Base-by-base conservation (phyloP, 2,888 invertebrate genomes). In the Idaea biselata region DNA sequence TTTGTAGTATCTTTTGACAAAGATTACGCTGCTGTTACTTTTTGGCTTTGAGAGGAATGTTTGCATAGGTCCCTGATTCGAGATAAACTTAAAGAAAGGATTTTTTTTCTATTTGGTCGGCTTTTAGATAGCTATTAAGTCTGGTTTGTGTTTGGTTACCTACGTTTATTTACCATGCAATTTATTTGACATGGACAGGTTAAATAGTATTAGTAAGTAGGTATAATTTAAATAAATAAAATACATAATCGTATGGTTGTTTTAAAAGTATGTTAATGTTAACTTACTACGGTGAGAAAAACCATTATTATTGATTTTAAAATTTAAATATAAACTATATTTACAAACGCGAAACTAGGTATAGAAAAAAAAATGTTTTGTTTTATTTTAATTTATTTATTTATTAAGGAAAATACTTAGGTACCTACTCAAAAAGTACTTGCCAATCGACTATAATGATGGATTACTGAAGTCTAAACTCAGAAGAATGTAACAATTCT, bases 1-100 rank as follows among this genome's bases (percentile, higher is more conserved):
- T 65, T 63, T 61, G 63, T 66, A 59, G 68, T 64, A 62, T 63
- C 62, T 58, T 59, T 59, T 58, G 60, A 60, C 58, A 44, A 44
- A 44, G 44, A 44, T 44, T 11, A 44, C 44, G 44, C 44, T 44
- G 7, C 44, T 44, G 44, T 44, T 44, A 44, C 44, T 44, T 44
- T 44, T 44, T 44, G 44, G 44, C 44, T 44, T 44, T 44, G 44
- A 44, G 44, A 44, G 44, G 14, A 44, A 44, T 14, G 44, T 44
- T 44, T 44, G 44, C 11, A 44, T 44, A 44, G 44, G 44, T 44
- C 44, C 44, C 44, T 44, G 44, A 44, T 44, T 44, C 44, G 11
- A 44, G 44, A 44, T 44, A 44, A 44, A 44, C 44, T 44, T 25
- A 25, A 25, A 25, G 25, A 25, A 25, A 25, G 25, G 25, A 25